Percentiles rank a stretch among this genome's conserved stretches.
phyloP scores from a whole-genome alignment of 1,140 invertebrate species.

The Phymorhynchus buccinoides region DNA sequence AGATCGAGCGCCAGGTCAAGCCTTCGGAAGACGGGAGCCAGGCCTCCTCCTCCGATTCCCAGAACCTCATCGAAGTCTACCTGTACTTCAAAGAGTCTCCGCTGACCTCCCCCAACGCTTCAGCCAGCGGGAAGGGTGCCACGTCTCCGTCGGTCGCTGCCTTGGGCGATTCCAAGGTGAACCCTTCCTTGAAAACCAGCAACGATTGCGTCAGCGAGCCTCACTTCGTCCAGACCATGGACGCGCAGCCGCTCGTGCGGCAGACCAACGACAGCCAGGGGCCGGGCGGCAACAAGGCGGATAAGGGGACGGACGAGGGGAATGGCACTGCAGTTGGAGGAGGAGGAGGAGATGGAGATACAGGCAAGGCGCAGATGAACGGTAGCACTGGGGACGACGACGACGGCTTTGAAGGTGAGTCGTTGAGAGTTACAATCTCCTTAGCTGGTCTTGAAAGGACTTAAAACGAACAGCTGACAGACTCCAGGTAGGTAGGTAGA shows the following conservation, averaged over 20 bases:
- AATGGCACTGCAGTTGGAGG: not conserved
- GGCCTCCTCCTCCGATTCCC: not conserved
- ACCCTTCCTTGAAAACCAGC: conserved; percentile 13
- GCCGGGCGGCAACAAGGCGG: not conserved
- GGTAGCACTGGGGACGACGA: not conserved
- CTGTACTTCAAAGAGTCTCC: conserved; percentile 24
- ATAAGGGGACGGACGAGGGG: not conserved
- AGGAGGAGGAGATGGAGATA: not conserved
- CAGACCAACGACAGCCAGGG: conserved; percentile 21
- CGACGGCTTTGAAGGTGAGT: not conserved
- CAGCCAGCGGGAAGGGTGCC: not conserved
- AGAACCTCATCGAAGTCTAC: not conserved
- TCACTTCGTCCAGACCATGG: conserved; percentile 26
- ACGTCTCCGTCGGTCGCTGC: too few species aligned
- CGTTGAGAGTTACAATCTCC: not conserved
- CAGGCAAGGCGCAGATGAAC: not conserved
- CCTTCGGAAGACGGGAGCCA: not conserved
- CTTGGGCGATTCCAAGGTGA: too few species aligned
- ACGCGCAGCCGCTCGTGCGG: conserved; percentile 24
- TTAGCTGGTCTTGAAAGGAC: too few species aligned
- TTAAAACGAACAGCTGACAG: too few species aligned
- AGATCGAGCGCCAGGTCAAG: conserved; percentile 19
- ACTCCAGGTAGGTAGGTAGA: too few species aligned
- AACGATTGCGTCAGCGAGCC: conserved; percentile 31
- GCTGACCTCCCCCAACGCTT: not conserved